Conservation (phyloP, 2,888 invertebrate genomes). For the Dusona sp. region DNA sequence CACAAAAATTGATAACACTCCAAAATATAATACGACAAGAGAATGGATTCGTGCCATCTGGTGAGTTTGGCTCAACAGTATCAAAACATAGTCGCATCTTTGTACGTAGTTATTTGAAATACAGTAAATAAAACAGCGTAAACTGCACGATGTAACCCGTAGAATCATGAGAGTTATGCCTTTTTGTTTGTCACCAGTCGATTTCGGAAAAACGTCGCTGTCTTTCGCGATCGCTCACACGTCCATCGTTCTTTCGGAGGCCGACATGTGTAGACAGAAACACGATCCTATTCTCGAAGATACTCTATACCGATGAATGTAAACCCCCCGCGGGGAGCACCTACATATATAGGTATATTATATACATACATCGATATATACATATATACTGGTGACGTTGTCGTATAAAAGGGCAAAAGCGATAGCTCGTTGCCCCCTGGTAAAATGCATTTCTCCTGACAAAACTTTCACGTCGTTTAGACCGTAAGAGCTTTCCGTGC, state of each 20-base stretch:
- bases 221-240: constrained; percentile 72
- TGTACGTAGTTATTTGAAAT: constrained; percentile 5
- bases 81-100: constrained; percentile 50
- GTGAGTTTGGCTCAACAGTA: constrained; percentile 34
- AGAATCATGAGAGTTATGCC: neutral
- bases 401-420: constrained; percentile 67
- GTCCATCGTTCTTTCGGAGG: constrained; percentile 74
- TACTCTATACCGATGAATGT: constrained; percentile 59
- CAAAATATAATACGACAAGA: constrained; percentile 36
- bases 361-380: neutral
- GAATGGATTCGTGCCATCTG: constrained; percentile 71
- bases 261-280: constrained; percentile 81
- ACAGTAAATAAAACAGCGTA: constrained; percentile 32
- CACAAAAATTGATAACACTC: constrained; percentile 53
- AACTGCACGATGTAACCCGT: neutral
- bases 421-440: constrained; percentile 35
- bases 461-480: constrained; percentile 54
- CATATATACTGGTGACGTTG: constrained; percentile 31
- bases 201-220: constrained; percentile 65
- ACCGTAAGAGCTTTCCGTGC: constrained; percentile 37
- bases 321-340: constrained; percentile 38
- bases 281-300: constrained; percentile 75
- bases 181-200: constrained; percentile 8
- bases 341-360: neutral
- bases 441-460: constrained; percentile 32